Conservation (phyloP, 2,888 invertebrate species). For the Schrankia costaestrigalis region DNA sequence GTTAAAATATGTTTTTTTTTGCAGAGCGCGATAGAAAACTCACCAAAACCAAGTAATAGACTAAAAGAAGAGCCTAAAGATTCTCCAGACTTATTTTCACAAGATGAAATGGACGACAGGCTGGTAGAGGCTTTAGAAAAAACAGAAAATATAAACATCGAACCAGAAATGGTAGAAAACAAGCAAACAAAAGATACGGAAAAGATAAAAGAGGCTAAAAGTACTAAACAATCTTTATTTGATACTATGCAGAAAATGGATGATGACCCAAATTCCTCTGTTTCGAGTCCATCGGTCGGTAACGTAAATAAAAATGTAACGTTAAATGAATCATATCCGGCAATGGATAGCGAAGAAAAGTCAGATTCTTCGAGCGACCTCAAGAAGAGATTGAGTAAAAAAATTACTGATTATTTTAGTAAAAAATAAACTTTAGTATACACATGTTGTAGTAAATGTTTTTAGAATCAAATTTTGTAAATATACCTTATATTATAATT, state of each 20-base stretch:
- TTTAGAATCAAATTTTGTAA: too few relatives aligned
- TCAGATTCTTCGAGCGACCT: slow-evolving; percentile 42
- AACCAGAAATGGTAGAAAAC: slow-evolving; percentile 17
- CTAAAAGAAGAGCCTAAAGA: slow-evolving; percentile 19
- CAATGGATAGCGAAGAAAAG: slow-evolving; percentile 27
- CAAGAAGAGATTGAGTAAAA: slow-evolving; percentile 57
- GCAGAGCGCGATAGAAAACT: slow-evolving; percentile 37
- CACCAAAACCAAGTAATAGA: slow-evolving; percentile 13
- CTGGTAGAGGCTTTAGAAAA: slow-evolving; percentile 40
- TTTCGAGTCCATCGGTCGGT: slow-evolving; percentile 36
- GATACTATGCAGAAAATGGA: slow-evolving; percentile 25
- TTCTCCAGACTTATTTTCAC: slow-evolving; percentile 60
- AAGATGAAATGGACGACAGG: slow-evolving; percentile 43
- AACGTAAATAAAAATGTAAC: slow-evolving; percentile 15
- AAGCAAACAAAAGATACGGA: slow-evolving; percentile 1
- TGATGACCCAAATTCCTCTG: slow-evolving; percentile 34
- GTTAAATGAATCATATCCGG: slow-evolving; percentile 11
- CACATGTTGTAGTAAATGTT: too few relatives aligned
- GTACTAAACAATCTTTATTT: slow-evolving; percentile 15
- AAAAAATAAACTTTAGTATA: slow-evolving; percentile 49
- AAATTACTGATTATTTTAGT: slow-evolving; percentile 71
- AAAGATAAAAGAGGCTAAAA: slow-evolving; percentile 2
- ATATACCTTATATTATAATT: too few relatives aligned
- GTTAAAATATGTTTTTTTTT: slow-evolving; percentile 17
- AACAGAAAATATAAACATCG: slow-evolving; percentile 50